These are phyloP conservation scores for Pycnonotus jocosus DNA, from an alignment of 2,113 vertebrate genomes.

Conservation along the genomic window DNA sequence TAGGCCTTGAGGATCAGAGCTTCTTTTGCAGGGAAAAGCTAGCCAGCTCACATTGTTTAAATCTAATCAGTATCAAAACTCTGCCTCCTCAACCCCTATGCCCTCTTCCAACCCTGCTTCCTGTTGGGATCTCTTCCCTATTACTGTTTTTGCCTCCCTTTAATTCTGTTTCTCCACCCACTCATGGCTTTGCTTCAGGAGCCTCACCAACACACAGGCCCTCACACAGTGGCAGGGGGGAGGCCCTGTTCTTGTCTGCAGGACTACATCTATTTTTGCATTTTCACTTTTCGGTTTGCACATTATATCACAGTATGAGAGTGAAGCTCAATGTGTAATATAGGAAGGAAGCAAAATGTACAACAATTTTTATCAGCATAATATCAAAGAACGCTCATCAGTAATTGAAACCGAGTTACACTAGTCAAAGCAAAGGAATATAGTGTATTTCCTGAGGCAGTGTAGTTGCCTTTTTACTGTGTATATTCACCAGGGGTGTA, in stretches of 20 bases:
- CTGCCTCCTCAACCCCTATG: rapidly evolving
- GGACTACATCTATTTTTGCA: not conserved
- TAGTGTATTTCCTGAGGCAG: not conserved
- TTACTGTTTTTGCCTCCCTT: rapidly evolving
- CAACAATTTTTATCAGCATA: not conserved
- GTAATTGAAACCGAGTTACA: constrained; percentile 22
- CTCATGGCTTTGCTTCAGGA: not conserved
- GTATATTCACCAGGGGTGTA: constrained; percentile 12
- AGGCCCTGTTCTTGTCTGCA: rapidly evolving
- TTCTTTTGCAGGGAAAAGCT: not conserved
- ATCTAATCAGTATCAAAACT: not conserved
- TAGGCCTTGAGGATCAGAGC: not conserved
- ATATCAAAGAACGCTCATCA: not conserved
- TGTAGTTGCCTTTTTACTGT: not conserved
- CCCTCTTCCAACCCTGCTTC: not conserved
- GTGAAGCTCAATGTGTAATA: not conserved
- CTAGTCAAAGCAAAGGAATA: not conserved
- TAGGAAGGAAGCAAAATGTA: not conserved
- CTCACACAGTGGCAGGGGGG: not conserved
- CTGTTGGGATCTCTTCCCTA: rapidly evolving
- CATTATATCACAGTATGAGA: not conserved
- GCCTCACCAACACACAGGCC: too few relatives aligned
- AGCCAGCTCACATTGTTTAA: not conserved
- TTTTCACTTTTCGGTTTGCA: not conserved
- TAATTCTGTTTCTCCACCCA: not conserved